Evolutionary conservation across 2,888 invertebrate genomes (phyloP).

Genomic region (Amphipyra tragopoginis): DNA sequence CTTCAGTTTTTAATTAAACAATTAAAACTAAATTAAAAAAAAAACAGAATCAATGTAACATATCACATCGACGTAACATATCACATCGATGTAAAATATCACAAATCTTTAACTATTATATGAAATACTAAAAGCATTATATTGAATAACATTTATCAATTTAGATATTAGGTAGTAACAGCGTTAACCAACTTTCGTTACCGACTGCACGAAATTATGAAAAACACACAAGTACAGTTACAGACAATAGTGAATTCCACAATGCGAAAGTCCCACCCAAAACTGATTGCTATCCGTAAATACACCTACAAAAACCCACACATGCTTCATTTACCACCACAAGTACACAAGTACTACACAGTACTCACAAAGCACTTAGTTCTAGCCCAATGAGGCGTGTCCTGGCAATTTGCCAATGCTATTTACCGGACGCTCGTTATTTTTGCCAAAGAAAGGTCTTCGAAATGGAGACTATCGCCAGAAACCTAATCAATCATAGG

Average conservation of each 20-base stretch:
- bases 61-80: no score
- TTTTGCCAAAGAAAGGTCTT: constrained; percentile 51
- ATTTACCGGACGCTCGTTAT: constrained; percentile 58
- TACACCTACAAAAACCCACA: constrained; percentile 24
- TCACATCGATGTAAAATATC: no score
- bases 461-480: constrained; percentile 41
- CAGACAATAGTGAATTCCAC: not conserved
- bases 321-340: constrained; percentile 36
- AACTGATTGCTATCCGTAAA: constrained; percentile 32
- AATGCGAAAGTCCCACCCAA: not conserved
- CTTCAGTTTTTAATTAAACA: no score
- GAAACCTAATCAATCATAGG: constrained; percentile 50
- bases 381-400: constrained; percentile 54
- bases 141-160: no score
- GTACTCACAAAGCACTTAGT: constrained; percentile 54
- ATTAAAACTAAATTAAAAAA: no score
- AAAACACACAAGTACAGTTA: not conserved
- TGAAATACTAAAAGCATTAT: no score
- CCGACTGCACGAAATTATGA: no score
- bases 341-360: constrained; percentile 31
- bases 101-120: no score
- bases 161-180: no score
- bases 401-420: constrained; percentile 56
- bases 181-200: no score
- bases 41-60: no score